Evolutionary conservation across 1,140 invertebrate genomes (phyloP), one percentile per base, ranked within the genome.

Genomic region (Calosoma granatense): DNA sequence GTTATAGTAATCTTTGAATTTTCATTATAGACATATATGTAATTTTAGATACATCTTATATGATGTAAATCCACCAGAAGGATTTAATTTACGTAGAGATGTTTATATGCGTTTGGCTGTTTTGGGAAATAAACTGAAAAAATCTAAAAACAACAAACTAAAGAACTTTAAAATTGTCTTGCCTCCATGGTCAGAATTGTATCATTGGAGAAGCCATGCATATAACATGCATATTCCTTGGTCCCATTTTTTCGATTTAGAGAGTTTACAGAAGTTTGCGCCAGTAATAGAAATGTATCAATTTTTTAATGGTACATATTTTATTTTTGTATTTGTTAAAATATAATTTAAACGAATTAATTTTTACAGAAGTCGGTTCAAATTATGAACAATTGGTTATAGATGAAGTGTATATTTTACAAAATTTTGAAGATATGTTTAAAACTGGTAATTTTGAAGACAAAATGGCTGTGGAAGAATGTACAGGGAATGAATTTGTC

Each of bases 31-130:
- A 12, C 9, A 12, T 47, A 12, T 11, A 4, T 12, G 3, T 47
- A 47, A 12, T 59, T 65, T 12, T 58, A 85, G 82, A 61, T 89
- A 84, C 66, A 72, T 96, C 54, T 78, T 97, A 21, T 98, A 97
- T 72, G 91, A 97, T 74, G 86, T 97, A 0, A 98, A 97, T 75
- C 85, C 83, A 17, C 84, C 88, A 1, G 95, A 99, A 80, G 96
- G 96, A 0, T 98, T 99, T 68, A 99, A 99, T 78, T 77, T 99
- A 57, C 76, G 94, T 53, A 77, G 95, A 59, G 96, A 98, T 79
- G 95, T 98, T 9, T 98, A 94, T 64, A 84, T 98, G 74, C 78
- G 96, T 65, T 78, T 97, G 63, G 92, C 94, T 12, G 84, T 88
- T 54, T 83, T 96, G 63, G 76, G 91, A 0, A 77, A 79, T 65